phyloP scores from a whole-genome alignment of 2,797 vertebrate genomes.

The Gouania willdenowi region DNA sequence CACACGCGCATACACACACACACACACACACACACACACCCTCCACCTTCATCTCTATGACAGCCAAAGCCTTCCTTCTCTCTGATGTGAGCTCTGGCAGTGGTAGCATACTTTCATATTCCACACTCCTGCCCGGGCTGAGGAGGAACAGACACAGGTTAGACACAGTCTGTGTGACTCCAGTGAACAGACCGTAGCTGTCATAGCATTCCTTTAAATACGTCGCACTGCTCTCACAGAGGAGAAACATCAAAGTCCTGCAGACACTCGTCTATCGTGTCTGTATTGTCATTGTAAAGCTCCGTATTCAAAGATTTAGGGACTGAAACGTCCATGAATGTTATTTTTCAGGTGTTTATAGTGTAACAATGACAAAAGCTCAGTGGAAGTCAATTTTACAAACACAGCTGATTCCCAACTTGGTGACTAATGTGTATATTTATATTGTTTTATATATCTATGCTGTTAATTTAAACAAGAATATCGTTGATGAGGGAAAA shows the following conservation, averaged over 20 bases:
- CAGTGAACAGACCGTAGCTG: slow-evolving; percentile 40
- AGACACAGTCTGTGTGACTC: slow-evolving; percentile 50
- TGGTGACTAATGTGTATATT: too few relatives aligned
- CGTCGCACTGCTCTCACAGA: not conserved
- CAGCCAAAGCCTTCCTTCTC: slow-evolving; percentile 58
- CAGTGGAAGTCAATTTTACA: not conserved
- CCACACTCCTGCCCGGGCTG: slow-evolving; percentile 27
- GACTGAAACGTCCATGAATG: too few relatives aligned
- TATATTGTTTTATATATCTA: too few relatives aligned
- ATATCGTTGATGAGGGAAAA: too few relatives aligned
- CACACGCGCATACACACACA: slow-evolving; percentile 3
- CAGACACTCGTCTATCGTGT: too few relatives aligned
- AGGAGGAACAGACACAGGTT: slow-evolving; percentile 29
- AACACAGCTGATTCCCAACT: too few relatives aligned
- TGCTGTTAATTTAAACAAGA: too few relatives aligned
- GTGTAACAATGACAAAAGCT: too few relatives aligned
- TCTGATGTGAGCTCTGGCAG: slow-evolving; percentile 55
- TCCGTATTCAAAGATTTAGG: too few relatives aligned
- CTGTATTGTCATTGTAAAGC: too few relatives aligned
- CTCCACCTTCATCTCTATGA: slow-evolving; percentile 43
- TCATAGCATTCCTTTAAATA: slow-evolving; percentile 29
- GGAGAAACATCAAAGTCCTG: not conserved
- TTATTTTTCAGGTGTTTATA: too few relatives aligned
- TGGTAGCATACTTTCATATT: slow-evolving; percentile 51
- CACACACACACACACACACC: not conserved